Evolutionary conservation across 2,113 vertebrate species (phyloP).

Genomic region (Crotophaga sulcirostris): DNA sequence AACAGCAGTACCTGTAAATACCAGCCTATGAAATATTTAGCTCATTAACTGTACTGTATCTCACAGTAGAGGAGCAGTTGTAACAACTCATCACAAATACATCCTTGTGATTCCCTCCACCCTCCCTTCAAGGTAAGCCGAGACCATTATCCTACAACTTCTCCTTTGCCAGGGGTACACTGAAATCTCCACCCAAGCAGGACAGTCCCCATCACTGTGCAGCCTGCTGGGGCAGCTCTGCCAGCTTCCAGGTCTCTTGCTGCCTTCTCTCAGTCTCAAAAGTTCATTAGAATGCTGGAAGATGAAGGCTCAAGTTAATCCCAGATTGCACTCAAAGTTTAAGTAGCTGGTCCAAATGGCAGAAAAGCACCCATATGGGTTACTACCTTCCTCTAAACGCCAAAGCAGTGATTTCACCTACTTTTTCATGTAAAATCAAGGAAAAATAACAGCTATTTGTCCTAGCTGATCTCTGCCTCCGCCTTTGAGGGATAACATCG

Average conservation of each 20-base stretch:
- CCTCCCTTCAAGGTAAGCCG: background rate
- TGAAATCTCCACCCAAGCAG: background rate
- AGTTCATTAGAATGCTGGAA: background rate
- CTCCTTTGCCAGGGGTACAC: background rate
- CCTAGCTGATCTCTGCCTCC: background rate
- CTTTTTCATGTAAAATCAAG: background rate
- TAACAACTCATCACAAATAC: background rate
- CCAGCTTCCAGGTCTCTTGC: background rate
- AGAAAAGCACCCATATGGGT: rapidly evolving
- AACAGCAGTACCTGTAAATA: background rate
- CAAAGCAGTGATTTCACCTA: background rate
- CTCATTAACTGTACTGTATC: background rate
- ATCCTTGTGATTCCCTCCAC: background rate
- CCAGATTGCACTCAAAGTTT: background rate
- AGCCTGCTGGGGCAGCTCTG: background rate
- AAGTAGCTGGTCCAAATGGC: background rate
- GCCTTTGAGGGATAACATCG: background rate
- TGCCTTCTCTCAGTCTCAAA: background rate
- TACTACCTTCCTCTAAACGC: background rate
- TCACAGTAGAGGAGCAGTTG: background rate
- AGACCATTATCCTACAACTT: background rate
- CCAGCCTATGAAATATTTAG: background rate
- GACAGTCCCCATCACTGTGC: background rate
- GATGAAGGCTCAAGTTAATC: background rate
- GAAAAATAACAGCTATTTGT: background rate